These are phyloP conservation scores for Gallinago stenura DNA, from an alignment of 2,797 vertebrate species.

Conservation along the genomic window DNA sequence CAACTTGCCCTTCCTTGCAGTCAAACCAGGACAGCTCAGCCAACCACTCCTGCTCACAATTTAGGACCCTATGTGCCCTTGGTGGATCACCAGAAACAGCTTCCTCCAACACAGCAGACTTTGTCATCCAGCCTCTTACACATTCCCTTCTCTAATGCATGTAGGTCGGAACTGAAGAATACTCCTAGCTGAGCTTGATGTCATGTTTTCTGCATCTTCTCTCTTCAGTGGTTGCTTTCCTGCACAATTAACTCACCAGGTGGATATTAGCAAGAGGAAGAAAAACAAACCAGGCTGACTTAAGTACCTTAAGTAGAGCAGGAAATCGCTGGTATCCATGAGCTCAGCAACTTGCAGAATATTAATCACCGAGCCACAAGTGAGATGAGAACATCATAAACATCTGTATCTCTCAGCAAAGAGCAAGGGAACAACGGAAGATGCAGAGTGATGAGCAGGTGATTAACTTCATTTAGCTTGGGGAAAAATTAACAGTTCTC, in stretches of 20 bases:
- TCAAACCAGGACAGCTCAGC: not conserved
- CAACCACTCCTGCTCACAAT: not conserved
- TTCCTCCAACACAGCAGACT: not conserved
- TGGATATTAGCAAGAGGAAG: slow-evolving; percentile 49
- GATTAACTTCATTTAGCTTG: not conserved
- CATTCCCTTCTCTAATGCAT: not conserved
- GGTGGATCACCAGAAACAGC: not conserved
- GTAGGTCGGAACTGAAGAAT: not conserved
- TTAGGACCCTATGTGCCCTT: accelerated
- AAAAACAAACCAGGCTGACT: slow-evolving; percentile 40
- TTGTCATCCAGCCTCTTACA: not conserved
- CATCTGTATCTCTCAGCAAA: not conserved
- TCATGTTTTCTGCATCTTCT: not conserved
- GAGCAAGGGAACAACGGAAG: not conserved
- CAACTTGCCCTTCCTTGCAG: not conserved
- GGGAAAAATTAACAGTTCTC: not conserved
- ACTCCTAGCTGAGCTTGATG: not conserved
- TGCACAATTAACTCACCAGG: slow-evolving; percentile 47
- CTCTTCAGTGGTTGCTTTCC: not conserved
- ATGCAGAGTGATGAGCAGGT: not conserved
- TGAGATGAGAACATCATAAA: slow-evolving; percentile 16
- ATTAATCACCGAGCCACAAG: slow-evolving; percentile 30
- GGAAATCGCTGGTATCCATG: slow-evolving; percentile 17
- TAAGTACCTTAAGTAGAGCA: slow-evolving; percentile 47
- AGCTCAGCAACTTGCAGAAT: slow-evolving; percentile 27